These are phyloP conservation scores for Listronotus bonariensis DNA, from an alignment of 1,140 invertebrate species.

Conservation along the genomic window DNA sequence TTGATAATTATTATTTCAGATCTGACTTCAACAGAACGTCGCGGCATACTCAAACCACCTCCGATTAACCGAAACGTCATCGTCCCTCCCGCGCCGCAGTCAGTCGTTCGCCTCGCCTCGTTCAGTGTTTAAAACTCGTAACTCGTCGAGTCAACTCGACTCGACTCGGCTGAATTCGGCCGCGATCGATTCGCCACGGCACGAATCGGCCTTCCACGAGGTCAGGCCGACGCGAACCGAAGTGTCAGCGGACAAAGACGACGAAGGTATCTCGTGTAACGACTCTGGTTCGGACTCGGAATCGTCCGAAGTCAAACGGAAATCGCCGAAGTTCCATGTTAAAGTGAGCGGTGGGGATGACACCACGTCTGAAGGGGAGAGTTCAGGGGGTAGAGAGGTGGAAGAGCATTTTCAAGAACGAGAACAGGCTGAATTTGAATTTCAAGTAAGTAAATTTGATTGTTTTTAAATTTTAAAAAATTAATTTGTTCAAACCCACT, in stretches of 20 bases:
- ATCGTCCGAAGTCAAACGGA: slow-evolving; percentile 17
- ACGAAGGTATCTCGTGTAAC: slow-evolving; percentile 54
- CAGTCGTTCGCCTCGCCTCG: slow-evolving; percentile 30
- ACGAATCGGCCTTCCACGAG: slow-evolving; percentile 26
- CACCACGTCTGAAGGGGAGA: slow-evolving; percentile 62
- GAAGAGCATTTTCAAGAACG: slow-evolving; percentile 62
- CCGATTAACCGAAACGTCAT: neutral
- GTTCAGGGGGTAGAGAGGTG: slow-evolving; percentile 65
- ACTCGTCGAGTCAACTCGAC: slow-evolving; percentile 24
- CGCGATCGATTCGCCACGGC: slow-evolving; percentile 1
- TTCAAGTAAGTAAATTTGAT: slow-evolving; percentile 47
- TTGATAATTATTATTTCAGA: too few species aligned
- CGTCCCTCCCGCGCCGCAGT: slow-evolving; percentile 23
- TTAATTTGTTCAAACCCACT: neutral
- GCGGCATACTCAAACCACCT: slow-evolving; percentile 43
- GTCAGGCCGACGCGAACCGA: slow-evolving; percentile 24
- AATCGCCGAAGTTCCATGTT: slow-evolving; percentile 8
- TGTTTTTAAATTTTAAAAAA: neutral
- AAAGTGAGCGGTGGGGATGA: slow-evolving; percentile 37
- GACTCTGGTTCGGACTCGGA: slow-evolving; percentile 51
- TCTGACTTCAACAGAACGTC: slow-evolving; percentile 26
- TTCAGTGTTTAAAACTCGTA: slow-evolving; percentile 38
- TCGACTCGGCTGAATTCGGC: neutral
- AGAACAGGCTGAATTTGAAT: slow-evolving; percentile 39
- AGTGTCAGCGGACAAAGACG: slow-evolving; percentile 42